These are phyloP conservation scores for Plutomurus gul DNA, from an alignment of 1,140 invertebrate species.

Conservation along the genomic window DNA sequence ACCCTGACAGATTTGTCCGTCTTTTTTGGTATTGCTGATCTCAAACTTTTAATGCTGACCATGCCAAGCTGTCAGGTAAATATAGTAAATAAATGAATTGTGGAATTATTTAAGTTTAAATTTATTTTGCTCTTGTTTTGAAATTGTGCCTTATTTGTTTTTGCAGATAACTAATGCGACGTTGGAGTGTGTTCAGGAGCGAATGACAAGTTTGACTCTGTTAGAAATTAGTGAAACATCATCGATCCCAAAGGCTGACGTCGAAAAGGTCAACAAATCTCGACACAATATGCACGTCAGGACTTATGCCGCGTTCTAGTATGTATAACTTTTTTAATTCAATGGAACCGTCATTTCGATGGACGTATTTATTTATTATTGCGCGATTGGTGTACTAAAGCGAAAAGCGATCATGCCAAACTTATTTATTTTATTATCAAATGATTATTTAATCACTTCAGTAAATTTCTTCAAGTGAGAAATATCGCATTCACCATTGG, in stretches of 20 bases:
- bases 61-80: background rate
- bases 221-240: background rate
- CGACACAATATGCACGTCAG: background rate
- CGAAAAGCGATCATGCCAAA: too few species aligned
- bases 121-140: background rate
- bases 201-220: background rate
- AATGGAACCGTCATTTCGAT: background rate
- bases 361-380: too few species aligned
- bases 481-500: too few species aligned
- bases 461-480: too few species aligned
- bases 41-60: background rate
- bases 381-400: too few species aligned
- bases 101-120: background rate
- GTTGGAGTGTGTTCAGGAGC: background rate
- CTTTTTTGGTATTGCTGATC: background rate
- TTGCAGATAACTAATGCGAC: background rate
- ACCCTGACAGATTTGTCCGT: background rate
- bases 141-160: background rate
- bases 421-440: too few species aligned
- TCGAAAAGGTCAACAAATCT: background rate
- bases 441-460: too few species aligned
- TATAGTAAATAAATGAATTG: background rate
- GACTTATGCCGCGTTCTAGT: background rate
- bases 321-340: background rate
- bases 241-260: background rate